Evolutionary conservation across 2,888 invertebrate species (phyloP), one percentile per base, ranked within the genome.

Genomic region (Apeira syringaria): DNA sequence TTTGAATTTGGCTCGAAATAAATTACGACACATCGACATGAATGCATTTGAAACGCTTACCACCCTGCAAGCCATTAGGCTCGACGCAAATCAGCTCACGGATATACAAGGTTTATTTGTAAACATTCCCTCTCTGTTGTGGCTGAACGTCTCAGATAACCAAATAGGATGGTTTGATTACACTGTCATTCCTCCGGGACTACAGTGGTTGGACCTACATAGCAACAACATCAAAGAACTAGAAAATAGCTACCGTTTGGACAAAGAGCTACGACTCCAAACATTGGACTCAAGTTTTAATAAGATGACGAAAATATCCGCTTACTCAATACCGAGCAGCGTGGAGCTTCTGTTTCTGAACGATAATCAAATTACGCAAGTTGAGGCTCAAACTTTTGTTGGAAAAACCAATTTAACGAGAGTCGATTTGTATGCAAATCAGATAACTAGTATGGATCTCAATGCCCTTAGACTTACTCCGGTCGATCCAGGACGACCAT

Each of bases 71-170:
- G 96, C 97, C 3, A 94, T 98, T 51, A 92, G 97, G 53, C 83
- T 98, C 55, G 97, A 98, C 77, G 95, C 95, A 44, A 98, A 98
- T 89, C 92, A 92, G 56, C 85, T 98, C 45, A 93, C 93, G 40
- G 95, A 96, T 77, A 94, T 98, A 55, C 94, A 94, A 71, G 95
- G 95, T 25, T 90, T 97, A 53, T 97, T 98, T 77, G 93, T 93
- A 59, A 94, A 96, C 77, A 94, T 97, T 72, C 94, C 95, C 6
- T 95, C 94, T 63, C 86, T 98, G 58, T 91, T 96, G 68, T 97
- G 96, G 96, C 87, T 98, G 37, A 98, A 98, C 85, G 94, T 98
- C 68, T 97, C 97, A 55, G 97, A 97, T 88, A 98, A 98, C 91
- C 93, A 94, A 76, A 92, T 98, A 69, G 94, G 94, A 72, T 94